Evolutionary conservation across 1,140 invertebrate genomes (phyloP), one percentile per base, ranked within the genome.

Genomic region (Drosophila busckii): DNA sequence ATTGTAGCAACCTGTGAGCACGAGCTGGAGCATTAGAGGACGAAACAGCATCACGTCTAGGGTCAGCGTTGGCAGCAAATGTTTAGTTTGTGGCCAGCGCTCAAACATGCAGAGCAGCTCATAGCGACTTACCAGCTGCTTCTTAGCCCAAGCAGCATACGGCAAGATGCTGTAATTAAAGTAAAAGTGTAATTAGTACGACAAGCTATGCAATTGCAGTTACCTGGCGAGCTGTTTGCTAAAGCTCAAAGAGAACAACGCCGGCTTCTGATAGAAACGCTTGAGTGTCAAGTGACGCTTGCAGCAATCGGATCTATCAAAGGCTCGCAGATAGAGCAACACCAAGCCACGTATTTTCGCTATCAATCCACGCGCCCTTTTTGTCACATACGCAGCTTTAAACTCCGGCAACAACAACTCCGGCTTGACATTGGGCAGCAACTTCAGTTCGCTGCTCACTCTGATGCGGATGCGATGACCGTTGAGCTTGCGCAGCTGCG

Each of bases 41-140:
- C 45, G 15, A 10, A 40, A 15, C 22, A 61, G 10, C 1, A 15
- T 54, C n/a, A 61, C 12, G 3, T 61, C 58, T 3, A 61, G 8
- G 15, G 49, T 61, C 48, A 61, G 8, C 4, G 58, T 46, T 3
- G 25, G 15, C n/a, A 37, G 4, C 34, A 46, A 31, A 32, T 61
- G 58, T 13, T 13, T n/a, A 2, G 56, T 54, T 12, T n/a, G 16
- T 0, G 56, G 56, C 50, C 41, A 61, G 0, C 13, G 7, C 2
- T 10, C 34, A 20, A 54, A 61, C 56, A 61, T 46, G 2, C 28
- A 10, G 0, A 54, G 34, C 1, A 4, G 17, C 1, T 23, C 56
- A 2, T 20, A n/a, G 1, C 56, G 32, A 17, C 28, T 16, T 3
- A 29, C 10, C 41, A 54, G n/a, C 4, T 37, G 17, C 19, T 54